phyloP scores from a whole-genome alignment of 2,797 vertebrate genomes.

The Gobio occitaniae region DNA sequence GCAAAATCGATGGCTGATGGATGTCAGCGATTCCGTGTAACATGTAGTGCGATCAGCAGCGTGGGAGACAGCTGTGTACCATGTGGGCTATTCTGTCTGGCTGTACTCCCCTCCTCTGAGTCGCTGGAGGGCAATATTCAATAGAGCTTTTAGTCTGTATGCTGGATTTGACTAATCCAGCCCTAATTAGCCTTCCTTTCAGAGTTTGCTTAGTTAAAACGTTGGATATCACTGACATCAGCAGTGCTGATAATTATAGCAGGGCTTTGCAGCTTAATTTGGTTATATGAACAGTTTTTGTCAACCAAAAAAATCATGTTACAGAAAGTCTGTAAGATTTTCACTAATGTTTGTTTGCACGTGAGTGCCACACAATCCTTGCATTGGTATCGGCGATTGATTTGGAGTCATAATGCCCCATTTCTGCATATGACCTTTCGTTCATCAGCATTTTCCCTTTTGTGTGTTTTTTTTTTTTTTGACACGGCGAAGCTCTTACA shows the following conservation, averaged over 20 bases:
- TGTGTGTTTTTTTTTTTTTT: slow-evolving; percentile 40
- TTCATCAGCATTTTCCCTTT: slow-evolving; percentile 55
- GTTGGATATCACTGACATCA: slow-evolving; percentile 28
- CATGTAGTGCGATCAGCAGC: slow-evolving; percentile 38
- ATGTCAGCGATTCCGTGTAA: slow-evolving; percentile 28
- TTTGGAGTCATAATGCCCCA: slow-evolving; percentile 48
- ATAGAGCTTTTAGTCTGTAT: slow-evolving; percentile 45
- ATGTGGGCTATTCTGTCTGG: slow-evolving; percentile 13
- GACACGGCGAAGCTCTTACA: slow-evolving; percentile 38
- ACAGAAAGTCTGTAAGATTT: neutral
- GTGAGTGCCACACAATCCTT: neutral
- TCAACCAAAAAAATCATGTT: neutral
- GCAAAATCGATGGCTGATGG: slow-evolving; percentile 55
- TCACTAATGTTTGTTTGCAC: slow-evolving; percentile 8
- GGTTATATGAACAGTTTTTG: neutral
- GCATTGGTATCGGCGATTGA: slow-evolving; percentile 13
- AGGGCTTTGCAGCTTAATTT: neutral
- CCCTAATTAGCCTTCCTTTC: slow-evolving; percentile 44
- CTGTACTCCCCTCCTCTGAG: neutral
- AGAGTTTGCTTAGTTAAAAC: slow-evolving; percentile 50
- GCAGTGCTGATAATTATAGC: slow-evolving; percentile 9
- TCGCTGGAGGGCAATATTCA: slow-evolving; percentile 39
- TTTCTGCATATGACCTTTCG: slow-evolving; percentile 58
- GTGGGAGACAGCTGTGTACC: slow-evolving; percentile 35
- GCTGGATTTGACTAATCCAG: slow-evolving; percentile 44